Conservation (phyloP, 2,113 vertebrate genomes). For the Thermophis baileyi region DNA sequence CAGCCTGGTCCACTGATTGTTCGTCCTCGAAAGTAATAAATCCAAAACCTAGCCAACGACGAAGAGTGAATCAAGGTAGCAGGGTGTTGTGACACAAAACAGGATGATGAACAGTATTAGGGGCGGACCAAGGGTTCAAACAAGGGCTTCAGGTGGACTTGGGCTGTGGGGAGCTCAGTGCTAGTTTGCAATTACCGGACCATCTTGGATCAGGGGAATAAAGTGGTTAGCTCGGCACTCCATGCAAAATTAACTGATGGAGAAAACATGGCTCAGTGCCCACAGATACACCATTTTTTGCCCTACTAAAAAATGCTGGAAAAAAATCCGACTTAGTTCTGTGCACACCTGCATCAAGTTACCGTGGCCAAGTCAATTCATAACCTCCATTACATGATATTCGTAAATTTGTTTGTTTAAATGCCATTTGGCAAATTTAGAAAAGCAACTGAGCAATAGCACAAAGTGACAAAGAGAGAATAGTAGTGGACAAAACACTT, state of each 20-base stretch:
- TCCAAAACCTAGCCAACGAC: conserved; percentile 99
- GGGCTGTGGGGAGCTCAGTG: conserved; percentile 35
- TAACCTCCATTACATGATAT: background rate
- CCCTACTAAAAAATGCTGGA: no score
- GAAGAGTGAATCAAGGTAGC: conserved; percentile 99
- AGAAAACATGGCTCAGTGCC: background rate
- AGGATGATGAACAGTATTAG: conserved; percentile 99
- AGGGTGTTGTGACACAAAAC: conserved; percentile 99
- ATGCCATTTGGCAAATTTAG: background rate
- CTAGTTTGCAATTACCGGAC: conserved; percentile 43
- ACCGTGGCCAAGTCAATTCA: background rate
- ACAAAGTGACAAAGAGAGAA: background rate
- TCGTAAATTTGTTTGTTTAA: no score
- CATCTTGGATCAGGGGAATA: background rate
- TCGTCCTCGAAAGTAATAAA: conserved; percentile 99
- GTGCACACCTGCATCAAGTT: background rate
- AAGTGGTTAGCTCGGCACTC: background rate
- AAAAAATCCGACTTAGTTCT: background rate
- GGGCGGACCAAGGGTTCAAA: conserved; percentile 88
- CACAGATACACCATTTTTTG: background rate
- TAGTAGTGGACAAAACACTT: background rate
- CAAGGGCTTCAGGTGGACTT: conserved; percentile 86
- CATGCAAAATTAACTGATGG: background rate
- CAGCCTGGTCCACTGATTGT: conserved; percentile 99
- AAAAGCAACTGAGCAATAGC: background rate